Percentiles rank a stretch among this genome's conserved stretches.
phyloP scores from a whole-genome alignment of 92 coral and sea anemone species.

The Nematostella vectensis region DNA sequence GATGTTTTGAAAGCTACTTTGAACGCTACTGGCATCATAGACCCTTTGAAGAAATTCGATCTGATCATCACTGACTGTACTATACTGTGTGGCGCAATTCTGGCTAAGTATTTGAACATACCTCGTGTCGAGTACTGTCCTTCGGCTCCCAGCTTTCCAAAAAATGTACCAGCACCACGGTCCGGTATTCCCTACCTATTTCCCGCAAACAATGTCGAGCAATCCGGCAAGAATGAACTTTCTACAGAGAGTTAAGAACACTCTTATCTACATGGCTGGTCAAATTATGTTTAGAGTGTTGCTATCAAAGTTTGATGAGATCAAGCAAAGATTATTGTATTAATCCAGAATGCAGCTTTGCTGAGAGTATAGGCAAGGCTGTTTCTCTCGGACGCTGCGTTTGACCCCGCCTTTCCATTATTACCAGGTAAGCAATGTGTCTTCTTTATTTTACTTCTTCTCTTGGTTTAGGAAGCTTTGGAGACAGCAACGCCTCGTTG shows the following conservation, averaged over 20 bases:
- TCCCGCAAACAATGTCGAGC: conserved; percentile 22
- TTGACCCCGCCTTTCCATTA: conserved; percentile 58
- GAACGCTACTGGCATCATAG: conserved; percentile 20
- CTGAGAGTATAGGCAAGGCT: conserved; percentile 30
- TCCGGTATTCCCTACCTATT: conserved; percentile 23
- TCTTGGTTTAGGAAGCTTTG: no score
- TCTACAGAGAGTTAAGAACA: conserved; percentile 32
- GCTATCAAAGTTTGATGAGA: neutral
- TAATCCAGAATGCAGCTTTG: neutral
- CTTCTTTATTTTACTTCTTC: no score
- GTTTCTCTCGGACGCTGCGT: conserved; percentile 32
- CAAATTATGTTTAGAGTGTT: neutral
- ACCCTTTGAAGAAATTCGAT: conserved; percentile 33
- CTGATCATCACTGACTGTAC: conserved; percentile 22
- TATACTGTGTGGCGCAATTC: conserved; percentile 16
- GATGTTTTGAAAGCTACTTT: neutral
- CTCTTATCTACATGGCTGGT: neutral
- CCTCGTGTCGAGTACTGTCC: conserved; percentile 17
- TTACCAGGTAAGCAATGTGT: conserved; percentile 68
- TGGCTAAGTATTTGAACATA: conserved; percentile 22
- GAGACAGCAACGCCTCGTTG: no score
- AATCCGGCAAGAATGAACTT: conserved; percentile 39
- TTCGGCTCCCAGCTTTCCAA: conserved; percentile 5
- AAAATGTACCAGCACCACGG: neutral
- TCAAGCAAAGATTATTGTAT: neutral